phyloP scores from a whole-genome alignment of 1,140 invertebrate genomes.

The Drosophila seguyi region DNA sequence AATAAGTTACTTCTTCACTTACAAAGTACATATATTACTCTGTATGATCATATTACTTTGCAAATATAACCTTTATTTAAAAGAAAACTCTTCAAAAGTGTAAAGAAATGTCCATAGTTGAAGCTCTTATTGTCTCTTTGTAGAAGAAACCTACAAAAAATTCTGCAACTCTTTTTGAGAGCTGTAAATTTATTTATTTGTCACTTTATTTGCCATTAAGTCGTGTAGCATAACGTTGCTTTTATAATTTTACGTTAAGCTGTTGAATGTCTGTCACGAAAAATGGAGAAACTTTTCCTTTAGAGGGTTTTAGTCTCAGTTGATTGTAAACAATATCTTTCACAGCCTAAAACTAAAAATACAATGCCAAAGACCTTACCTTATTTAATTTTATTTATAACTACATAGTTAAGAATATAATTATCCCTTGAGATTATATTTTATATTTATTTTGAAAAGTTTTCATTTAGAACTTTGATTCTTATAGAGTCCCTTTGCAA shows the following conservation, averaged over 20 bases:
- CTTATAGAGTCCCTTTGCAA: not conserved
- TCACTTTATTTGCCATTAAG: constrained; percentile 8
- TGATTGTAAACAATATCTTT: not conserved
- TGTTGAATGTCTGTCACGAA: not conserved
- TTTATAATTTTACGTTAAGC: constrained; percentile 5
- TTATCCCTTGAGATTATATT: not conserved
- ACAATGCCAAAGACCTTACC: not conserved
- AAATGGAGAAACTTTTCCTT: constrained; percentile 5
- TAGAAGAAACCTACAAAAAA: constrained; percentile 3
- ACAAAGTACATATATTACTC: too few relatives aligned
- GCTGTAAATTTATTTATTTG: constrained; percentile 5
- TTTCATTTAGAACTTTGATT: too few relatives aligned
- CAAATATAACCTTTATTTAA: too few relatives aligned
- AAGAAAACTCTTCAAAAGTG: not conserved
- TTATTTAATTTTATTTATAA: too few relatives aligned
- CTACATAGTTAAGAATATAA: not conserved
- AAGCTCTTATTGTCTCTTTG: not conserved
- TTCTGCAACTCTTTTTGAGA: not conserved
- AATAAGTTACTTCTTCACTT: not conserved
- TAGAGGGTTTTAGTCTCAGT: not conserved
- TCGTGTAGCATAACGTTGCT: constrained; percentile 6
- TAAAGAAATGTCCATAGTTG: not conserved
- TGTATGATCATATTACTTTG: too few relatives aligned
- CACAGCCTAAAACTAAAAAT: not conserved
- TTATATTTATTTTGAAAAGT: not conserved